Percentiles rank a stretch among this genome's conserved stretches.
Conservation (phyloP, 2,113 vertebrate genomes). For the Turdus rufiventris region DNA sequence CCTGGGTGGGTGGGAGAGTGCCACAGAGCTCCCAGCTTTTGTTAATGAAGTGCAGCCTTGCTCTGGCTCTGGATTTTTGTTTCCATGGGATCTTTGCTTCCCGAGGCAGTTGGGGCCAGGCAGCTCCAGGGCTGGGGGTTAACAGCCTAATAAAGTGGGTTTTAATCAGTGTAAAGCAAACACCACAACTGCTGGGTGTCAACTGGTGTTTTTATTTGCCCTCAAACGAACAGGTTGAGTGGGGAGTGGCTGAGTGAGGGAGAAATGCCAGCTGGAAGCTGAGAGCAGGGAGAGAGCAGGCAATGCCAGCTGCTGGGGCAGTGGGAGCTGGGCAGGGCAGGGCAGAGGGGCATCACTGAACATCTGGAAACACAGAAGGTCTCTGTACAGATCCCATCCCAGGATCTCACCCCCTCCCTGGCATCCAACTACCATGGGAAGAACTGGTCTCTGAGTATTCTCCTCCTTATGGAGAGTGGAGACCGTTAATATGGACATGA, state of each 20-base stretch:
- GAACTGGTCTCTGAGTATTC: not conserved
- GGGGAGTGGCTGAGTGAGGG: not conserved
- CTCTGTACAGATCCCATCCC: not conserved
- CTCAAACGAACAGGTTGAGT: not conserved
- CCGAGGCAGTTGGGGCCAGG: not conserved
- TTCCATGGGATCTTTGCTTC: not conserved
- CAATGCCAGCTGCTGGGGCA: not conserved
- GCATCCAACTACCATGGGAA: not conserved
- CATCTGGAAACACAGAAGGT: not conserved
- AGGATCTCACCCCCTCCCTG: not conserved
- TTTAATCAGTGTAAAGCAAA: not conserved
- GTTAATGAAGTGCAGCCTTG: not conserved
- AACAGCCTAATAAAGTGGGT: not conserved
- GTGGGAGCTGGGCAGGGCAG: not conserved
- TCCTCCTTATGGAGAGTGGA: not conserved
- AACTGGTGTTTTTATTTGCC: not conserved
- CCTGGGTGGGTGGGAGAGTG: not conserved
- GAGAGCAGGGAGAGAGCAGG: not conserved
- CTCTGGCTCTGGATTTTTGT: not conserved
- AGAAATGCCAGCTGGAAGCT: not conserved
- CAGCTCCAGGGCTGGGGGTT: not conserved
- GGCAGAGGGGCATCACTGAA: not conserved
- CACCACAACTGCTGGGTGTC: not conserved
- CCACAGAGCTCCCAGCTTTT: accelerated
- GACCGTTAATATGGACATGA: not conserved